Evolutionary conservation across 2,888 invertebrate species (phyloP).

Genomic region (Oscheius sp.): DNA sequence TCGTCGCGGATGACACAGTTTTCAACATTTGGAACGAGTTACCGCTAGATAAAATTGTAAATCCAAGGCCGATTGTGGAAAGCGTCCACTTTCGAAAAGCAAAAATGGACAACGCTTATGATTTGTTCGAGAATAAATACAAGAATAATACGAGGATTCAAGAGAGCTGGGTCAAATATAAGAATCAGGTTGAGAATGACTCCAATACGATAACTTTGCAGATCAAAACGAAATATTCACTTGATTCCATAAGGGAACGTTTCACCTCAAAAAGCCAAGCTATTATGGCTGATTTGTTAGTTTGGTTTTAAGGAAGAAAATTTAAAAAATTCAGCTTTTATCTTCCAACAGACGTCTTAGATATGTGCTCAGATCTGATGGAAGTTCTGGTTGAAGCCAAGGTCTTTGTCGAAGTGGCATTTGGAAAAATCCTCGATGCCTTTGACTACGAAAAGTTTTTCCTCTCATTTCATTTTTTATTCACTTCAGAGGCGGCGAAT

Average conservation of each 20-base stretch:
- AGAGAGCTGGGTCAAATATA: neutral
- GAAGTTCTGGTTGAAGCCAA: neutral
- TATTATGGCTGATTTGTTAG: neutral
- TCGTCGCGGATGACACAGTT: neutral
- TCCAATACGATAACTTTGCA: neutral
- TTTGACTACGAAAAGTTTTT: too few relatives aligned
- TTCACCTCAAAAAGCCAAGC: neutral
- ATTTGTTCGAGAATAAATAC: neutral
- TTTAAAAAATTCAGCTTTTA: neutral
- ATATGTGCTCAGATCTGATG: neutral
- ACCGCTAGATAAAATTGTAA: neutral
- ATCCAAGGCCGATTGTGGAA: neutral
- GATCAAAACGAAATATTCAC: neutral
- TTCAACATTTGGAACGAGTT: neutral
- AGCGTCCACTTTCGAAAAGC: too few relatives aligned
- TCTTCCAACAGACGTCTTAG: neutral
- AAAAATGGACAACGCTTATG: neutral
- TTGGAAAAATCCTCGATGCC: neutral
- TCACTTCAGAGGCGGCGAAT: too few relatives aligned
- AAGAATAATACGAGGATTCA: neutral
- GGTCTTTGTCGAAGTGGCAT: neutral
- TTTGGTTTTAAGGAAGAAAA: neutral
- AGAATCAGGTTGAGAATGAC: neutral
- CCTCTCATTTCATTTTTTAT: too few relatives aligned
- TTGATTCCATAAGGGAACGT: neutral